phyloP scores from a whole-genome alignment of 2,888 invertebrate species.

The Mesorhabditis spiculigera region DNA sequence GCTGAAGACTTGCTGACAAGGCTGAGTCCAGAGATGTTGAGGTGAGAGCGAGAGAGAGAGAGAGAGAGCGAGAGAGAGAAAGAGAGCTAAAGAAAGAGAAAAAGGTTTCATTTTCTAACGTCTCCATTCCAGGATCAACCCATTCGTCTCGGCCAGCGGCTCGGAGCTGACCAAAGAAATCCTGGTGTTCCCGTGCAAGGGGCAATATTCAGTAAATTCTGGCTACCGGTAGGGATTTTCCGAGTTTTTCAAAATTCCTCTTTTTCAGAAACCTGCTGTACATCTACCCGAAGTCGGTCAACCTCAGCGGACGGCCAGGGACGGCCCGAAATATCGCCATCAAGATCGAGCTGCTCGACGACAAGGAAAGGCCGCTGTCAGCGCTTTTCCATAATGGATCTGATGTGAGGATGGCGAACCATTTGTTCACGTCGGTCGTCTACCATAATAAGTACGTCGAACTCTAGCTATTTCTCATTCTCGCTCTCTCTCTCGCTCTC shows the following conservation, averaged over 20 bases:
- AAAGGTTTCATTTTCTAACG: no score
- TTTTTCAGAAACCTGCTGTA: slow-evolving; percentile 75
- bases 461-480: no score
- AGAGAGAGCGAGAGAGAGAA: no score
- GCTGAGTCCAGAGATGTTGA: slow-evolving; percentile 80
- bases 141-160: slow-evolving; percentile 31
- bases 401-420: background rate
- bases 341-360: slow-evolving; percentile 44
- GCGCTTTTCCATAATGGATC: background rate
- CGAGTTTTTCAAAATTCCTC: background rate
- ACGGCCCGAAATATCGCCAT: slow-evolving; percentile 73
- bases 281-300: slow-evolving; percentile 82
- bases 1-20: slow-evolving; percentile 70
- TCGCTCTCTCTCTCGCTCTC: background rate
- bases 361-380: slow-evolving; percentile 28
- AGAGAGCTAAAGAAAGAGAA: no score
- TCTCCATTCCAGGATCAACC: slow-evolving; percentile 61
- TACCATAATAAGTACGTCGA: background rate
- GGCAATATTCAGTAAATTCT: slow-evolving; percentile 74
- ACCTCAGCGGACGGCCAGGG: slow-evolving; percentile 71
- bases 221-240: slow-evolving; percentile 25
- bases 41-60: slow-evolving; percentile 43
- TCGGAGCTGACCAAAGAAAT: slow-evolving; percentile 66
- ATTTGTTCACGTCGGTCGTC: background rate
- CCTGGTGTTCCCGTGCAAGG: slow-evolving; percentile 77